Conservation (phyloP, 2,888 invertebrate species). For the Drosophila emarginata region DNA sequence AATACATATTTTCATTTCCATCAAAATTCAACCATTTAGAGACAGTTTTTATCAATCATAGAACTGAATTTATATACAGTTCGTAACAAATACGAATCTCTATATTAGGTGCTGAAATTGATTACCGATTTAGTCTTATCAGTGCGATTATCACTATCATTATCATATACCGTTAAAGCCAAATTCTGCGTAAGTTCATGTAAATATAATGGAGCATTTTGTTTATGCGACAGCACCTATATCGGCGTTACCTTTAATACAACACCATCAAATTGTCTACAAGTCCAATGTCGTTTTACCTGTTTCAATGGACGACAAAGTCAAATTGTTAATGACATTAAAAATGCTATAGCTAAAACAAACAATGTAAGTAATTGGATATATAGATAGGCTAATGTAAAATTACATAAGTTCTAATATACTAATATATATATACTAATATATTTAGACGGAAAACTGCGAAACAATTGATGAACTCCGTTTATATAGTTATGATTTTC, state of each 20-base stretch:
- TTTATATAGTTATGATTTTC: conserved; percentile 68
- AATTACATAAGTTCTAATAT: not conserved
- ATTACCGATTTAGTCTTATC: conserved; percentile 27
- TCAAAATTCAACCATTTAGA: too few relatives aligned
- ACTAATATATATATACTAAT: not conserved
- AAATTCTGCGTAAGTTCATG: conserved; percentile 23
- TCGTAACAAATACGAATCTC: not conserved
- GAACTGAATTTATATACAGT: not conserved
- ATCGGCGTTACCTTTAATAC: conserved; percentile 4
- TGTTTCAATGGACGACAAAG: conserved; percentile 58
- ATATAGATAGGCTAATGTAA: not conserved
- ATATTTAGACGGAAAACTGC: conserved; percentile 41
- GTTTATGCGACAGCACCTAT: conserved; percentile 30
- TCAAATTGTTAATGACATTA: conserved; percentile 57
- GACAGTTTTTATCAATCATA: not conserved
- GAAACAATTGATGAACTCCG: conserved; percentile 57
- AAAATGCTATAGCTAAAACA: conserved; percentile 12
- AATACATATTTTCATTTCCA: not conserved
- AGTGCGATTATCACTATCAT: conserved; percentile 31
- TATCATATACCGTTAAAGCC: conserved; percentile 34
- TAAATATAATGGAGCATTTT: conserved; percentile 25
- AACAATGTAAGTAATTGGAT: conserved; percentile 31
- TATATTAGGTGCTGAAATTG: conserved; percentile 8
- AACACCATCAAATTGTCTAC: conserved; percentile 36
- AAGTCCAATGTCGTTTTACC: conserved; percentile 56